Evolutionary conservation across 2,113 vertebrate genomes (phyloP).

Genomic region (Rostratula benghalensis): DNA sequence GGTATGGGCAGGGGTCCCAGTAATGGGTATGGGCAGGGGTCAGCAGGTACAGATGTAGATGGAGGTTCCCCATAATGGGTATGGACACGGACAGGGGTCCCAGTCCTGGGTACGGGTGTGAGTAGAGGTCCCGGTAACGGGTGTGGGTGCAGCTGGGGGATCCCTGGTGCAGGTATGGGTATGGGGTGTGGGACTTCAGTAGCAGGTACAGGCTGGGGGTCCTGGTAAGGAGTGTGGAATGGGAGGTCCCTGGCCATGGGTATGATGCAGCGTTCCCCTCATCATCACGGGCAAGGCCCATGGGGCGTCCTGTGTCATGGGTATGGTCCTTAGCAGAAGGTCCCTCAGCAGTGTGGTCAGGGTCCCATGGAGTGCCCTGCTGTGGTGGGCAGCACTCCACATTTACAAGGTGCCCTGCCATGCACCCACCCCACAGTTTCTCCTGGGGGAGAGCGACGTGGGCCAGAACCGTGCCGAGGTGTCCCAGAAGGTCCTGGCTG

Average conservation of each 20-base stretch:
- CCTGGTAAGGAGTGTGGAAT: not conserved
- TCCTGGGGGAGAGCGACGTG: constrained; percentile 77
- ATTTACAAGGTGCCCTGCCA: fast-evolving
- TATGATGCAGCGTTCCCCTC: not conserved
- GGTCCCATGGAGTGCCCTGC: too few relatives aligned
- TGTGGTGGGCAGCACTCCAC: not conserved
- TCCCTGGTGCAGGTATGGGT: not conserved
- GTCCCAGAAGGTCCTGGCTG: constrained; percentile 70
- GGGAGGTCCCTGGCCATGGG: not conserved
- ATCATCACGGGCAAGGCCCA: not conserved
- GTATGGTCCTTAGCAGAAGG: not conserved
- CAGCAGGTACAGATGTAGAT: not conserved
- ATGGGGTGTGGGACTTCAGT: not conserved
- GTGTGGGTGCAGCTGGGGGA: not conserved
- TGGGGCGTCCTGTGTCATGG: fast-evolving
- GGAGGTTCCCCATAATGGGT: not conserved
- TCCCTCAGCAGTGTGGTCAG: not conserved
- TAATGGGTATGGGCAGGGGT: too few relatives aligned
- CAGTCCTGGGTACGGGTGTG: fast-evolving
- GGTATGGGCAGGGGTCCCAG: not conserved
- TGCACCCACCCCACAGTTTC: constrained; percentile 74
- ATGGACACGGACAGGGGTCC: not conserved
- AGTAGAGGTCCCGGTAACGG: not conserved
- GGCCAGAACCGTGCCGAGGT: constrained; percentile 80
- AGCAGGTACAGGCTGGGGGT: not conserved